phyloP scores from a whole-genome alignment of 2,797 vertebrate genomes.

The Eidolon dupreanum region DNA sequence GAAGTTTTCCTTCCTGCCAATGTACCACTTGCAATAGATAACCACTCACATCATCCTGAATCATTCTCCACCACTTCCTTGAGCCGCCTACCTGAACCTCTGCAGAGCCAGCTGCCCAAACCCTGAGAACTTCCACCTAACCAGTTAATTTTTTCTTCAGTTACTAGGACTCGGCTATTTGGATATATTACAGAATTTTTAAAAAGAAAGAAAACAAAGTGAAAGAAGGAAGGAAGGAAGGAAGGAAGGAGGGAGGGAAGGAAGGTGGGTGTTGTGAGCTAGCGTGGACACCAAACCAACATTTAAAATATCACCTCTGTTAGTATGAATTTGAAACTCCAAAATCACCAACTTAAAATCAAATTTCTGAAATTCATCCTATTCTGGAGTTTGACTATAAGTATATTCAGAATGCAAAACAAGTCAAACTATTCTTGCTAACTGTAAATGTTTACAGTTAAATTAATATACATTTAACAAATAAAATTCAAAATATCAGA shows the following conservation, averaged over 20 bases:
- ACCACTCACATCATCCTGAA: neutral
- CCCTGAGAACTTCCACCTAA: neutral
- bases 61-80: neutral
- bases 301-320: neutral
- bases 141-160: neutral
- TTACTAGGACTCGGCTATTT: neutral
- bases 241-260: too few relatives aligned
- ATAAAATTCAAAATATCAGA: constrained; percentile 25
- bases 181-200: neutral
- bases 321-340: neutral
- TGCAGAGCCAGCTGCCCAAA: neutral
- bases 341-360: neutral
- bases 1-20: neutral
- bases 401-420: constrained; percentile 1
- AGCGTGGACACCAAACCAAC: neutral
- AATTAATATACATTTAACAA: constrained; percentile 11
- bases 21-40: neutral
- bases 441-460: neutral
- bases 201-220: neutral
- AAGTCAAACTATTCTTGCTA: neutral
- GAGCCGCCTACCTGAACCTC: neutral
- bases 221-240: too few relatives aligned
- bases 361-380: constrained; percentile 7
- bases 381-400: neutral
- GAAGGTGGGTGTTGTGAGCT: neutral